phyloP scores from a whole-genome alignment of 2,113 vertebrate species.

The Tringa solitaria region DNA sequence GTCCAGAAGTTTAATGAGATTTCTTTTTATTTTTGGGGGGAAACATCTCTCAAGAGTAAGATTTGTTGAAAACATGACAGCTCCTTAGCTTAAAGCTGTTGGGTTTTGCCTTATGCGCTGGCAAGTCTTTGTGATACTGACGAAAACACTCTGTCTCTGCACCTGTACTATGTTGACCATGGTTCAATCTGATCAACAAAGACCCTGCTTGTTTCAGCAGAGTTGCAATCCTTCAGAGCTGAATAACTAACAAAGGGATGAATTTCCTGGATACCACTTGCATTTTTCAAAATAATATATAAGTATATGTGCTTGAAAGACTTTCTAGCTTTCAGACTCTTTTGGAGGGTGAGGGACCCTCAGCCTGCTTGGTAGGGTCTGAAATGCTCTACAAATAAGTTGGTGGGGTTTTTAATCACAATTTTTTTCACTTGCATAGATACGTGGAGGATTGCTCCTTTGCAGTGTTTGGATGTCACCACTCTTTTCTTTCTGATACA shows the following conservation, averaged over 20 bases:
- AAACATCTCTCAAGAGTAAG: background rate
- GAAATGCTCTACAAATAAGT: background rate
- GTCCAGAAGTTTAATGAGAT: background rate
- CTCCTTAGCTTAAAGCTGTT: background rate
- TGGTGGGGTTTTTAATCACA: background rate
- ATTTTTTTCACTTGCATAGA: background rate
- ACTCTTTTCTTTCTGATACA: background rate
- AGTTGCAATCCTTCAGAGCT: background rate
- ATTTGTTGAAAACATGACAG: background rate
- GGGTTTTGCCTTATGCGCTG: background rate
- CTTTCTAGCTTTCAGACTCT: background rate
- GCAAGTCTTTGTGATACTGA: accelerated
- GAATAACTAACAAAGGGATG: background rate
- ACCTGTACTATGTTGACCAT: background rate
- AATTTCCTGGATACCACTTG: background rate
- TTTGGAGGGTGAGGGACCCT: background rate
- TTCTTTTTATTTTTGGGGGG: background rate
- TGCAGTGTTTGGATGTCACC: background rate
- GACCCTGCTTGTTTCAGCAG: background rate
- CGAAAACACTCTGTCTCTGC: background rate
- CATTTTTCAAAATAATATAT: background rate
- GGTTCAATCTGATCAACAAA: background rate
- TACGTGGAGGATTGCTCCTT: background rate
- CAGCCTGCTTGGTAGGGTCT: background rate
- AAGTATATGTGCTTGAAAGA: background rate